Base-by-base conservation (phyloP, 2,113 vertebrate genomes). In the Esox niger region DNA sequence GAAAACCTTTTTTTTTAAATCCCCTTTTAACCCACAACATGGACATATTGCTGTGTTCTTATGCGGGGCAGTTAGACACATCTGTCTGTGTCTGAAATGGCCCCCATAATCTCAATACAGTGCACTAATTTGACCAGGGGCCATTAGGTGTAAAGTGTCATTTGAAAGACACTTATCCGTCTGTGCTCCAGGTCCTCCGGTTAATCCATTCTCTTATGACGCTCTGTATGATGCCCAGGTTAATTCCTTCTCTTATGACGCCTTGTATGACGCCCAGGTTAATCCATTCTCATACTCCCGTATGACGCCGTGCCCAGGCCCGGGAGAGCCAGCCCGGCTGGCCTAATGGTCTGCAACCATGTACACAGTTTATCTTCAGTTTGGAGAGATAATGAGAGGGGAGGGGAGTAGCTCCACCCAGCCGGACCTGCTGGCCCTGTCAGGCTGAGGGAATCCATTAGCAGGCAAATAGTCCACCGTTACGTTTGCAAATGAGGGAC, bases 301-400 rank as follows among this genome's bases (percentile, higher is more conserved):
- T 56, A 56, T 23, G 3, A n/a, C 2, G 6, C 9, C 21, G 9
- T 21, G 25, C 54, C 3, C 10, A 11, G 25, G 21, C 21, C 54
- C 15, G 52, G 30, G 27, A 25, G 54, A 33, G 62, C 32, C 27
- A 15, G 38, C 30, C 35, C 59, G 26, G 62, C 32, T 17, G 21
- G 35, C 38, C 35, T 72, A 66, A 65, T 71, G 62, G 38, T 43
- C 56, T 23, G 33, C 17, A 72, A 21, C 38, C 1, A 63, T 52
- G 56, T 54, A 72, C 54, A 66, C 56, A 64, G 62, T 71, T 64
- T 71, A 64, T 71, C 69, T 64, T 58, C 47, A n/a, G 47, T n/a
- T 52, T 52, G 31, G 13, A 43, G 20, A 33, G n/a, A n/a, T 55
- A 46, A 64, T 70, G 69, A 70, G 31, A 11, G 54, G 54, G 54